A percentile compares a stretch with the other conserved stretches of the same genome.
phyloP scores from a whole-genome alignment of 2,113 vertebrate species.

The Stigmatopora argus region DNA sequence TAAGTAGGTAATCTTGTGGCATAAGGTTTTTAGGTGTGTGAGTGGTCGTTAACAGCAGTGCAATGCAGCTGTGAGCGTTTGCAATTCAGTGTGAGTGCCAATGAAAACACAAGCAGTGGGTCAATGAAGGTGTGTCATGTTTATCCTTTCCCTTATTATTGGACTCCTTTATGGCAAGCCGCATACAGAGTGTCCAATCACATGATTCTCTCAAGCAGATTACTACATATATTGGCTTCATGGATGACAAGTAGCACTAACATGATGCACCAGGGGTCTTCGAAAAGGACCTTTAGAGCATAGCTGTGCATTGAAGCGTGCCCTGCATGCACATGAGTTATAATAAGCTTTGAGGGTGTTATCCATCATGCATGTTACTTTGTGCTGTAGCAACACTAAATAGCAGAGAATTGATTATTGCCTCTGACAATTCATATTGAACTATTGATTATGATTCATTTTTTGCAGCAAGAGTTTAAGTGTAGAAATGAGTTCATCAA shows the following conservation, averaged over 20 bases:
- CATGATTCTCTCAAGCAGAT: neutral
- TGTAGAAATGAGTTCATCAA: neutral
- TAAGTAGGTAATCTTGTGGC: conserved; percentile 17
- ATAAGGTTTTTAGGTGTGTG: conserved; percentile 22
- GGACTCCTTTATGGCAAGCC: neutral
- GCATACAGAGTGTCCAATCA: neutral
- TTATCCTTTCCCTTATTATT: conserved; percentile 8
- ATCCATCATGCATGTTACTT: neutral
- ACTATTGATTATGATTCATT: neutral
- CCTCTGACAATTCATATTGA: conserved; percentile 4
- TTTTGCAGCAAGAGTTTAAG: neutral
- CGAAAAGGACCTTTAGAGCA: conserved; percentile 17
- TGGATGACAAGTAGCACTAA: conserved; percentile 17
- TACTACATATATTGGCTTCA: neutral
- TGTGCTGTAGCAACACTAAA: conserved; percentile 1
- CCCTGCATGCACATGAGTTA: conserved; percentile 15
- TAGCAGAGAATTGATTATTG: neutral
- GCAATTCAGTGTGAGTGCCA: neutral
- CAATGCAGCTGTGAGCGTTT: conserved; percentile 13
- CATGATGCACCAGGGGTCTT: conserved; percentile 17
- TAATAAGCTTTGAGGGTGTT: conserved; percentile 1
- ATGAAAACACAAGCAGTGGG: conserved; percentile 4
- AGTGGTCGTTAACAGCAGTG: conserved; percentile 34
- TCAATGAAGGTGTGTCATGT: neutral
- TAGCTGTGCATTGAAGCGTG: neutral